A percentile compares a stretch with the other conserved stretches of the same genome.
Conservation (phyloP, 92 coral and sea anemone genomes). For the Actinostola sp. region DNA sequence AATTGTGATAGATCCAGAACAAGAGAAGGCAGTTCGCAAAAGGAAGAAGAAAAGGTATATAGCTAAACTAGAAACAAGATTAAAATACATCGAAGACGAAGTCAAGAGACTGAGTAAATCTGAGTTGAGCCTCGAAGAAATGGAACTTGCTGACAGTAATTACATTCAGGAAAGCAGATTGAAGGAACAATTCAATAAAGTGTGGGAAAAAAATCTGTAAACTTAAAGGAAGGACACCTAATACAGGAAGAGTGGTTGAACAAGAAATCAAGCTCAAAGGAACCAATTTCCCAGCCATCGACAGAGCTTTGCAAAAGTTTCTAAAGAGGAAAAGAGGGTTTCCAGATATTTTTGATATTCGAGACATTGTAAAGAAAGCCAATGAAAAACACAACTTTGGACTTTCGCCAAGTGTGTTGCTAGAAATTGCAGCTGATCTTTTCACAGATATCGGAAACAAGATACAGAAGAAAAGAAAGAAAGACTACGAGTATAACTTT, state of each 20-base stretch:
- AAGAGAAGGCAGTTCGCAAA: not conserved
- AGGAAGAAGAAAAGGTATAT: constrained; percentile 59
- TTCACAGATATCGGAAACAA: constrained; percentile 89
- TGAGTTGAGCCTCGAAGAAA: constrained; percentile 91
- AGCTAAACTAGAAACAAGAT: constrained; percentile 49
- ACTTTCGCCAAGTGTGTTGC: constrained; percentile 57
- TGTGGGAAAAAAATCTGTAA: constrained; percentile 86
- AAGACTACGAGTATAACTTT: constrained; percentile 78
- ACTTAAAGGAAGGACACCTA: constrained; percentile 75
- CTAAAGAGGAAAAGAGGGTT: constrained; percentile 60
- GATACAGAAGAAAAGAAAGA: constrained; percentile 84
- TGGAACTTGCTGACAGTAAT: constrained; percentile 78
- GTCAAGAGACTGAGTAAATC: constrained; percentile 80
- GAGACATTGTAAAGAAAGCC: constrained; percentile 55
- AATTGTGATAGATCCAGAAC: not conserved
- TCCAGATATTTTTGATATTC: constrained; percentile 90
- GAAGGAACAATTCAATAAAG: constrained; percentile 73
- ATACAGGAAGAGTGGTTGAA: constrained; percentile 90
- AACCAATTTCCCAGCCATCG: constrained; percentile 76
- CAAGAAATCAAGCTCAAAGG: constrained; percentile 56
- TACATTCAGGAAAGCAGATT: constrained; percentile 79
- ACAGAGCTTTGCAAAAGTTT: constrained; percentile 71
- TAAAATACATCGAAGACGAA: constrained; percentile 59
- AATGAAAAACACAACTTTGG: constrained; percentile 70
- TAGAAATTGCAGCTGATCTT: constrained; percentile 78